Conservation (phyloP, 2,888 invertebrate genomes). For the Hoplodrina blanda region DNA sequence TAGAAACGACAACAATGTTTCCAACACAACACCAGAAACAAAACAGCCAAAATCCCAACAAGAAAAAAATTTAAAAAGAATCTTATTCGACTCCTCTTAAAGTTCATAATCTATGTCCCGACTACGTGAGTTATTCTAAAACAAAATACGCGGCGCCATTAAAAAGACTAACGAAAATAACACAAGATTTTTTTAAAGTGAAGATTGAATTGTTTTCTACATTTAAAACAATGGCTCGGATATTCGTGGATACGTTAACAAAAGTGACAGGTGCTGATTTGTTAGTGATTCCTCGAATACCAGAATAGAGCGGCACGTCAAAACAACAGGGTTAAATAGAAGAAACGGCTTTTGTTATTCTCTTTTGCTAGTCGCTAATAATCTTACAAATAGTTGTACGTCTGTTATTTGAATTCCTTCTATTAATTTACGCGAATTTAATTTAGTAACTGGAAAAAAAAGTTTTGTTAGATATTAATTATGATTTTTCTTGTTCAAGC, state of each 20-base stretch:
- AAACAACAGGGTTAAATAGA: slow-evolving; percentile 80
- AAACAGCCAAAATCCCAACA: slow-evolving; percentile 52
- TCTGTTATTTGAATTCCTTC: slow-evolving; percentile 72
- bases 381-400: slow-evolving; percentile 75
- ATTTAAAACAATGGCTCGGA: slow-evolving; percentile 82
- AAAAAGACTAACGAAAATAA: slow-evolving; percentile 79
- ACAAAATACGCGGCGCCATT: slow-evolving; percentile 68
- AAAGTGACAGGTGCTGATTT: slow-evolving; percentile 88
- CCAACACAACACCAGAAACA: slow-evolving; percentile 55
- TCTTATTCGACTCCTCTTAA: slow-evolving; percentile 56
- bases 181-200: slow-evolving; percentile 75
- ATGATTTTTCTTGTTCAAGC: not conserved
- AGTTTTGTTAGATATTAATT: slow-evolving; percentile 52
- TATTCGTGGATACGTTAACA: slow-evolving; percentile 81
- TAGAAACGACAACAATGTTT: slow-evolving; percentile 81
- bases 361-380: slow-evolving; percentile 72
- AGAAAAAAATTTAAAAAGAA: slow-evolving; percentile 53
- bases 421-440: slow-evolving; percentile 74
- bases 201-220: slow-evolving; percentile 83
- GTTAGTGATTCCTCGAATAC: slow-evolving; percentile 82
- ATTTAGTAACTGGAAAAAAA: slow-evolving; percentile 63
- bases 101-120: slow-evolving; percentile 45
- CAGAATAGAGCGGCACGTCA: slow-evolving; percentile 81
- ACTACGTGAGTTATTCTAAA: slow-evolving; percentile 68
- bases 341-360: slow-evolving; percentile 78